phyloP scores from a whole-genome alignment of 2,113 vertebrate species.

The Syngnathoides biaculeatus region DNA sequence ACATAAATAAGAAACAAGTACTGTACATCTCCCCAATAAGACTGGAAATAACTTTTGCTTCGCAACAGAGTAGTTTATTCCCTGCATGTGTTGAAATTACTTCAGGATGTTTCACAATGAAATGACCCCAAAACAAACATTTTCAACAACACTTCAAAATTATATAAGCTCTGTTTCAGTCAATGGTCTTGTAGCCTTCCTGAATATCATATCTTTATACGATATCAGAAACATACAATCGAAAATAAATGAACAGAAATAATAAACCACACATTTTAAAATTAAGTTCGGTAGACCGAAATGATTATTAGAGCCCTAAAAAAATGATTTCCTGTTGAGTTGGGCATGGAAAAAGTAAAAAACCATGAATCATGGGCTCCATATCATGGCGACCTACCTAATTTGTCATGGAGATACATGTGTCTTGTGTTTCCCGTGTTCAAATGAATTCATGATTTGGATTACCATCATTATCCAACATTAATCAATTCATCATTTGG shows the following conservation, averaged over 20 bases:
- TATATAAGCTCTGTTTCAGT: background rate
- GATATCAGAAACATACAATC: conserved; percentile 12
- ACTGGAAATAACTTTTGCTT: conserved; percentile 17
- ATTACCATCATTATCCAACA: background rate
- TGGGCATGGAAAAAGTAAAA: background rate
- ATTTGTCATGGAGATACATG: background rate
- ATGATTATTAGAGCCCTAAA: background rate
- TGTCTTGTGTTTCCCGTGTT: background rate
- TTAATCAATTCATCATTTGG: background rate
- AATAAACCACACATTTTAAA: conserved; percentile 31
- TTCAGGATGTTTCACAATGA: conserved; percentile 48
- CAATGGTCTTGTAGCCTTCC: conserved; percentile 17
- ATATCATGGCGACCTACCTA: background rate
- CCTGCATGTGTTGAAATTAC: conserved; percentile 49
- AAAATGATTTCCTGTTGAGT: background rate
- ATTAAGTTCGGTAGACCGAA: background rate
- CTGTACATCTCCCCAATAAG: background rate
- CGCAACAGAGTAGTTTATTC: conserved; percentile 63
- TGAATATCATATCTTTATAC: conserved; percentile 37
- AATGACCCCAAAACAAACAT: conserved; percentile 9
- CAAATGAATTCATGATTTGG: background rate
- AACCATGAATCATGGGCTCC: background rate
- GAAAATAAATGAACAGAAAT: conserved; percentile 26
- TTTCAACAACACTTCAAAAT: conserved; percentile 12
- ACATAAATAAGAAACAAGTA: background rate